These are phyloP conservation scores for Bembecia ichneumoniformis DNA, from an alignment of 2,888 invertebrate species.

Conservation along the genomic window DNA sequence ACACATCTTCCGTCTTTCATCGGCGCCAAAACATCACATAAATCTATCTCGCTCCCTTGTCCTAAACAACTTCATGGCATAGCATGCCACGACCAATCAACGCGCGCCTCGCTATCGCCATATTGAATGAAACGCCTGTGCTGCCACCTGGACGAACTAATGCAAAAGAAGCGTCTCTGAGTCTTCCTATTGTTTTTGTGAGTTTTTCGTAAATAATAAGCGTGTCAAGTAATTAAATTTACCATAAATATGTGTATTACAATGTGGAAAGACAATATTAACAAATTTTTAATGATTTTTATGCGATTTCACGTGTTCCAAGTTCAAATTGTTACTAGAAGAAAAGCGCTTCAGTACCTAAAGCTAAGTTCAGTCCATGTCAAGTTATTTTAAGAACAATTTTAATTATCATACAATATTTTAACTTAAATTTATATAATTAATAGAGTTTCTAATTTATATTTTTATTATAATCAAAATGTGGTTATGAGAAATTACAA, in stretches of 20 bases:
- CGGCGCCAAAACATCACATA: conserved; percentile 63
- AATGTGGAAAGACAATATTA: conserved; percentile 12
- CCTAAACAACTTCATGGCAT: conserved; percentile 52
- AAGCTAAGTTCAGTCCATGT: conserved; percentile 48
- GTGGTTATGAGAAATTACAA: too few species aligned
- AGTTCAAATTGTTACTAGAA: too few species aligned
- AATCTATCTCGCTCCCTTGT: conserved; percentile 60
- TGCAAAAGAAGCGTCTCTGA: conserved; percentile 35
- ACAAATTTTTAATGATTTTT: too few species aligned
- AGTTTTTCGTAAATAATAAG: conserved; percentile 30
- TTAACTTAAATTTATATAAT: background rate
- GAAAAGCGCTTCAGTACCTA: conserved; percentile 28
- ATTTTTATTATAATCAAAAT: too few species aligned
- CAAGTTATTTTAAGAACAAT: conserved; percentile 20
- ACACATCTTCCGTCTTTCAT: conserved; percentile 66
- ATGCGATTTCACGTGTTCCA: too few species aligned
- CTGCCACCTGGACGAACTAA: conserved; percentile 54
- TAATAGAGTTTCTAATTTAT: background rate
- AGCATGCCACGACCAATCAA: conserved; percentile 45
- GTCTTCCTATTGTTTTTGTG: conserved; percentile 54
- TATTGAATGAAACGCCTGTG: conserved; percentile 52
- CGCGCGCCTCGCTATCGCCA: conserved; percentile 53
- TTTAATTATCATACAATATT: conserved; percentile 4
- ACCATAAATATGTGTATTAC: conserved; percentile 23
- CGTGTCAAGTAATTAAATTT: background rate